Evolutionary conservation across 2,888 invertebrate genomes (phyloP).

Genomic region (Drosophila borborema): DNA sequence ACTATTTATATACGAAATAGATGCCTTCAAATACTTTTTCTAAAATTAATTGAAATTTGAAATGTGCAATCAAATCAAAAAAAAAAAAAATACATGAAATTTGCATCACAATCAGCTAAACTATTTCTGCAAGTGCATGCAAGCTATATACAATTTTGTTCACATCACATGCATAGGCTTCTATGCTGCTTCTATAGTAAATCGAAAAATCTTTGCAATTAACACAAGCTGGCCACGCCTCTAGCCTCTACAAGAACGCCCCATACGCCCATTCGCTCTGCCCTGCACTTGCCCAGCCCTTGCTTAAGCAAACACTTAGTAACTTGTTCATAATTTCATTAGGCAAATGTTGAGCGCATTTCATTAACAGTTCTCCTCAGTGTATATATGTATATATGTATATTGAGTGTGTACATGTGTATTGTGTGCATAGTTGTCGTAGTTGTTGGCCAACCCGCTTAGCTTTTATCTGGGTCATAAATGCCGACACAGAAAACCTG

Average conservation of each 20-base stretch:
- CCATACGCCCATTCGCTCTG: not conserved
- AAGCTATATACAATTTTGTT: not conserved
- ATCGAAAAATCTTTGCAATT: not conserved
- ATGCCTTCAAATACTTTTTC: too few species aligned
- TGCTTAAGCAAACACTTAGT: constrained; percentile 59
- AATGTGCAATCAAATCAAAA: not conserved
- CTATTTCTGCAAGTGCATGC: not conserved
- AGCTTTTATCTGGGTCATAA: constrained; percentile 77
- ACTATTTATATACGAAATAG: not conserved
- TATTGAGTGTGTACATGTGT: constrained; percentile 14
- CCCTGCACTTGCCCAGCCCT: not conserved
- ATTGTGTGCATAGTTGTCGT: constrained; percentile 33
- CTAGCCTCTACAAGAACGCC: not conserved
- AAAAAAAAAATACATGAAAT: not conserved
- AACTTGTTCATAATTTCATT: constrained; percentile 76
- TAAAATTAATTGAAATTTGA: not conserved
- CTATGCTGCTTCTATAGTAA: not conserved
- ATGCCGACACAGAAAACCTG: constrained; percentile 56
- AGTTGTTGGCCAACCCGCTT: constrained; percentile 70
- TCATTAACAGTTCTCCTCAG: constrained; percentile 73
- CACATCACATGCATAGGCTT: not conserved
- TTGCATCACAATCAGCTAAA: not conserved
- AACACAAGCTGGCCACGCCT: not conserved
- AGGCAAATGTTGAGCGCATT: constrained; percentile 78
- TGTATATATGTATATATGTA: not conserved